Evolutionary conservation across 2,888 invertebrate species (phyloP).

Genomic region (Drosophila pseudotakahashii): DNA sequence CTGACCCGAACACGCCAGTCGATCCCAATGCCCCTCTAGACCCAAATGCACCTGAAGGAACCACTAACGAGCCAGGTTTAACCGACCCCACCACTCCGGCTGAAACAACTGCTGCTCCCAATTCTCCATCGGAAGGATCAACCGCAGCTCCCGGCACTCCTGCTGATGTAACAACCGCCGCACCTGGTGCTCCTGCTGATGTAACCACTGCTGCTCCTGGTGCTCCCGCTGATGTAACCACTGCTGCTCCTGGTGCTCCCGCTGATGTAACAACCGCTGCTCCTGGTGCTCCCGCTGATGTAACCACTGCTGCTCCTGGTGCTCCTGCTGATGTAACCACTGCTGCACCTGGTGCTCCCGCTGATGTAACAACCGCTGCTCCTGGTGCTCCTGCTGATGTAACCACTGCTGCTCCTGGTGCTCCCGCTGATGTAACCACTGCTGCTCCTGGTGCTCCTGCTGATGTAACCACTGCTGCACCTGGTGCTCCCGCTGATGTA

Average conservation of each 20-base stretch:
- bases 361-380: constrained; percentile 12
- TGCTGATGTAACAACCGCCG: constrained; percentile 12
- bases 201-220: constrained; percentile 18
- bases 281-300: constrained; percentile 20
- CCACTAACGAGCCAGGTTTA: constrained; percentile 19
- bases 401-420: background rate
- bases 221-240: constrained; percentile 22
- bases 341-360: constrained; percentile 29
- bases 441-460: background rate
- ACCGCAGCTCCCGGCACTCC: constrained; percentile 23
- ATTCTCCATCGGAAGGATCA: constrained; percentile 21
- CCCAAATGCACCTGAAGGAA: constrained; percentile 47
- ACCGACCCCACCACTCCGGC: constrained; percentile 35
- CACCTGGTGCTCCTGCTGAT: constrained; percentile 29
- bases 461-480: constrained; percentile 20
- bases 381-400: constrained; percentile 7
- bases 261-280: constrained; percentile 20
- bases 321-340: constrained; percentile 17
- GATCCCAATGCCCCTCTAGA: constrained; percentile 45
- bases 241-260: constrained; percentile 24
- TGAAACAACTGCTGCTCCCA: constrained; percentile 23
- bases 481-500: constrained; percentile 28
- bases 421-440: background rate
- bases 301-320: constrained; percentile 6
- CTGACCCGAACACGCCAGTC: constrained; percentile 42